Conservation (phyloP, 2,888 invertebrate species). For the Portevinia maculata region DNA sequence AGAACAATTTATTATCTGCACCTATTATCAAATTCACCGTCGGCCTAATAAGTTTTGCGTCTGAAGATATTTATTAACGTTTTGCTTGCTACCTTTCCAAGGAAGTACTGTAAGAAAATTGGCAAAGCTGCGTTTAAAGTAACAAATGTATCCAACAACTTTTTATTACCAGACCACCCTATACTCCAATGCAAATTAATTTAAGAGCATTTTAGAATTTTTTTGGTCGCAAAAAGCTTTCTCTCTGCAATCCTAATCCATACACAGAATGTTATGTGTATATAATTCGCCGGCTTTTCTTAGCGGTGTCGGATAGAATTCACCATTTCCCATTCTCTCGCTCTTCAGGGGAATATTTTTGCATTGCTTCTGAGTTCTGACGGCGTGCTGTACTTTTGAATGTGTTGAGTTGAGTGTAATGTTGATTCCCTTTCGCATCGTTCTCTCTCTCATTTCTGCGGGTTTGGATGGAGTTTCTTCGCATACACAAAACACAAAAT, state of each 20-base stretch:
- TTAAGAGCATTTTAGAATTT: constrained; percentile 23
- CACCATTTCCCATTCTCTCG: constrained; percentile 34
- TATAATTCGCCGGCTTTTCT: constrained; percentile 47
- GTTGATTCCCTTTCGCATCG: constrained; percentile 23
- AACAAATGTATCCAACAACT: no score
- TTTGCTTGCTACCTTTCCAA: no score
- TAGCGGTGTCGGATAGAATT: constrained; percentile 16
- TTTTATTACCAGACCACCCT: constrained; percentile 14
- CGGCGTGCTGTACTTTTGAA: not conserved
- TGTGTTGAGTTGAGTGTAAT: constrained; percentile 2
- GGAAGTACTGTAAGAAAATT: no score
- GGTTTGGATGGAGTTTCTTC: constrained; percentile 51
- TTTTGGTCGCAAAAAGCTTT: constrained; percentile 5
- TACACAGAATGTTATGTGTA: not conserved
- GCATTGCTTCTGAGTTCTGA: not conserved
- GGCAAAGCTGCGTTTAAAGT: no score
- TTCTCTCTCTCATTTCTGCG: constrained; percentile 37
- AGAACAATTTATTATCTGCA: no score
- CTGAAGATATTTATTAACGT: no score
- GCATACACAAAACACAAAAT: constrained; percentile 29
- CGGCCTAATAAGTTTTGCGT: no score
- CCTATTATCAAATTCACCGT: no score
- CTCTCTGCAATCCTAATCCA: constrained; percentile 7
- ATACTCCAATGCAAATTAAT: not conserved
- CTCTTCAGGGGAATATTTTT: constrained; percentile 27